Evolutionary conservation across 1,140 invertebrate genomes (phyloP), one percentile per base, ranked within the genome.

Genomic region (Macrotrachela quadricornifera): DNA sequence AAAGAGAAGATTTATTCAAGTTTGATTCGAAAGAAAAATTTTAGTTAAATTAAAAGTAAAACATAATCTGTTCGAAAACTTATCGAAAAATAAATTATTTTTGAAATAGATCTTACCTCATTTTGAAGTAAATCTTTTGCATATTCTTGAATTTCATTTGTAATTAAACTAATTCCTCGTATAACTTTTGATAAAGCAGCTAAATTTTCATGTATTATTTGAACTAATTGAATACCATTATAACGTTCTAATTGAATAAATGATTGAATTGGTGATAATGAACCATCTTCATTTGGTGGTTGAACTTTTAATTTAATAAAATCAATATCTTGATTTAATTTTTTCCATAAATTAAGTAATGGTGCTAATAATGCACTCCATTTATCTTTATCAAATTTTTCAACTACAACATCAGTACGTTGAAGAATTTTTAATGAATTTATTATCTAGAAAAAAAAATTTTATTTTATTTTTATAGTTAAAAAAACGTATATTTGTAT

Each of bases 331-430:
- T 74, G 69, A 61, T 77, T 80, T 14, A 84, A 59, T 61, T 80
- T 80, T 58, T 82, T 81, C 82, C 82, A 85, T 1, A 81, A 59
- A 56, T 73, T 76, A 9, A 85, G 70, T 50, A 82, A 63, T 0
- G 80, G 80, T 14, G 72, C 72, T 10, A 83, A 64, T 61, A 77
- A 73, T 51, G 72, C 67, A 49, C 77, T 69, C 75, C 77, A 77
- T 21, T 67, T 55, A 46, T 71, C 63, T 36, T 61, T 60, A 52
- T 30, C 21, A 30, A 30, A 30, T 30, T 30, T 30, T 30, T 30
- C 3, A 4, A 30, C 21, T 30, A 4, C 21, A 30, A 30, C 21
- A 30, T 30, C 21, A 30, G 21, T 30, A 30, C 21, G 21, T 30
- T 30, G 21, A 30, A 30, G 21, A 30, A 30, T 30, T 30, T 30